Conservation (phyloP, 1,140 invertebrate genomes). For the Bombyx mandarina region DNA sequence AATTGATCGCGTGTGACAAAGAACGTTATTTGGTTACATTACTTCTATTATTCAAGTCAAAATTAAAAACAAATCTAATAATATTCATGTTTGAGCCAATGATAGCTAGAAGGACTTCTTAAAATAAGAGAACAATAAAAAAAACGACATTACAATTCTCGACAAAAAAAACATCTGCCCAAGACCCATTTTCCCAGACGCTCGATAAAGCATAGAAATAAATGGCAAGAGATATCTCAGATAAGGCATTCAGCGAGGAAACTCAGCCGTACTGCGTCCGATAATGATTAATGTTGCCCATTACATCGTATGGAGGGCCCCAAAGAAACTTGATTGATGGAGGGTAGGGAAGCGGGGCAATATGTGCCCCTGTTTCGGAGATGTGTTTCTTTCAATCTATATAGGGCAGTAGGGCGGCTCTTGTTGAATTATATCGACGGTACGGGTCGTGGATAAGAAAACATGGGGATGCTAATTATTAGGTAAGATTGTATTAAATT, state of each 20-base stretch:
- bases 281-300: conserved; percentile 60
- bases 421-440: too few relatives aligned
- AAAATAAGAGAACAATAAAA: background rate
- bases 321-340: conserved; percentile 62
- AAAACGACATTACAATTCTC: background rate
- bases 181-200: conserved; percentile 2
- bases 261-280: conserved; percentile 37
- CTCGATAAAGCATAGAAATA: conserved; percentile 17
- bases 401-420: too few relatives aligned
- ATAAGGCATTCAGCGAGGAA: conserved; percentile 33
- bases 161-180: conserved; percentile 1
- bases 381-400: conserved; percentile 1
- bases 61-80: too few relatives aligned
- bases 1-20: too few relatives aligned
- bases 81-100: background rate
- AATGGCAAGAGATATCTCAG: conserved; percentile 26
- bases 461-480: too few relatives aligned
- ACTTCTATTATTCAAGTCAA: too few relatives aligned
- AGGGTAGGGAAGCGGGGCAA: conserved; percentile 26
- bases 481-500: too few relatives aligned
- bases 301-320: conserved; percentile 40
- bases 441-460: too few relatives aligned
- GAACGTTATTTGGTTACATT: too few relatives aligned
- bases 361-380: conserved; percentile 41
- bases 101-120: background rate